Evolutionary conservation across 2,888 invertebrate genomes (phyloP), one percentile per base, ranked within the genome.

Genomic region (Isoperla grammatica): DNA sequence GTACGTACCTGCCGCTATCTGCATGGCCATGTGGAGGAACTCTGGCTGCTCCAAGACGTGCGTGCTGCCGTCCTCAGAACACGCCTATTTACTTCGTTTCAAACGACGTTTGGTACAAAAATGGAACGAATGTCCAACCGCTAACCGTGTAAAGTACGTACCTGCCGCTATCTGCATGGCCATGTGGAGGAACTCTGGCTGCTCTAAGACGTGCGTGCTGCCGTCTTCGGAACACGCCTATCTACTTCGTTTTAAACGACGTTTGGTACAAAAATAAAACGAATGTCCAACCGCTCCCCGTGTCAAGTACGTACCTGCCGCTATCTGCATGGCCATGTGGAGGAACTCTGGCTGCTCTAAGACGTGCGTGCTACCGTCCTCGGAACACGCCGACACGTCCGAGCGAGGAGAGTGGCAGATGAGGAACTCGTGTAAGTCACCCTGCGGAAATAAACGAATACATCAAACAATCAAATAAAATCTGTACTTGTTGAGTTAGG

Each of bases 341-440:
- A 98, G 78, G 75, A 97, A 88, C 70, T 97, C 92, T 69, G 86
- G 78, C 62, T 90, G 86, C n/a, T 87, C 86, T 56, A 94, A 75
- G 17, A 85, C 80, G 69, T 86, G 59, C 60, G 69, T 58, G 54
- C 69, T 87, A 2, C 86, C 87, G 63, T 87, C 89, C 59, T 86
- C 86, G 63, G 76, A 76, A 46, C 76, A 77, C 1, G 77, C 73
- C 9, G 78, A 71, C 40, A 79, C 76, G 62, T 83, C 82, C 0
- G 76, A 72, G 65, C 81, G 76, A 1, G 96, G 95, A 0, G 95
- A 95, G 70, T 95, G 88, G 1, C 87, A 83, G 70, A 95, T 89
- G 19, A 99, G 78, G 76, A 95, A 97, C 74, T 98, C 97, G 72
- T 98, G 97, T 56, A 99, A 79, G 75, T 99, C 97, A 0, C 98